Evolutionary conservation across 2,113 vertebrate genomes (phyloP).

Genomic region (Eulacestoma nigropectus): DNA sequence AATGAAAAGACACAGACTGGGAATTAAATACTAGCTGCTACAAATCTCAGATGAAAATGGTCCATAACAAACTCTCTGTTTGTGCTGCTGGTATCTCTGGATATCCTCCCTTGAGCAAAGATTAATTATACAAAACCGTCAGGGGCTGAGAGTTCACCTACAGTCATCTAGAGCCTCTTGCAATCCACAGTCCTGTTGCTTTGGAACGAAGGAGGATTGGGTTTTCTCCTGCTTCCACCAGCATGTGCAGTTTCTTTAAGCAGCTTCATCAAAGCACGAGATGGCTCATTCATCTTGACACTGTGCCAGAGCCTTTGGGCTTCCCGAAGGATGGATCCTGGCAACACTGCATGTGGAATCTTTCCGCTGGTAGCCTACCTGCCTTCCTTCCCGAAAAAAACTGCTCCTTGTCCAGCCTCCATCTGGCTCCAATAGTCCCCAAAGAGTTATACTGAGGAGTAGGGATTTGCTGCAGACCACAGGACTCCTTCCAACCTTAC

Average conservation of each 20-base stretch:
- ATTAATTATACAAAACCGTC: background rate
- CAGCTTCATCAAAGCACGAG: background rate
- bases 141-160: background rate
- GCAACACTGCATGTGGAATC: background rate
- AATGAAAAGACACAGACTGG: background rate
- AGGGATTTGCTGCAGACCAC: background rate
- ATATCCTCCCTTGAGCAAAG: background rate
- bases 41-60: background rate
- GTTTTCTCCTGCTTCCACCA: background rate
- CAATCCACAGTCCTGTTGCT: background rate
- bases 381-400: background rate
- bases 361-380: background rate
- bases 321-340: background rate
- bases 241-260: background rate
- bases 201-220: rapidly evolving
- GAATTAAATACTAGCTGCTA: conserved; percentile 1
- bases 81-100: background rate
- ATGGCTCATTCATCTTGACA: background rate
- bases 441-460: background rate
- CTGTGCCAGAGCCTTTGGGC: background rate
- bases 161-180: background rate
- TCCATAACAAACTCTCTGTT: background rate
- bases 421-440: background rate
- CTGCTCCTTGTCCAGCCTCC: background rate
- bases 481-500: background rate